These are phyloP conservation scores for Aleiodes leptofemur DNA, from an alignment of 2,888 invertebrate species.

Conservation along the genomic window DNA sequence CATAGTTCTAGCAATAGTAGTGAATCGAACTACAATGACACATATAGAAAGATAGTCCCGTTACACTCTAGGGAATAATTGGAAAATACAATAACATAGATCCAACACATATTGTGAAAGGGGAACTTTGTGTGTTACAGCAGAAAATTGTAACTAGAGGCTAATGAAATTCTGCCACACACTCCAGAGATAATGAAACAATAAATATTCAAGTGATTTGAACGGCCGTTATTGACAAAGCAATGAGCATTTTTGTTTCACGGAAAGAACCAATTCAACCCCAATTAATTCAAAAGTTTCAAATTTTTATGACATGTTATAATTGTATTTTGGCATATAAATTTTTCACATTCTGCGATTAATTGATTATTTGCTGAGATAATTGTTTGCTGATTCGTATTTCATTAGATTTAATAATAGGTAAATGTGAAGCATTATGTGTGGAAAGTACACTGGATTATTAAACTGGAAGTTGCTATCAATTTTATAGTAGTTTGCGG, in stretches of 20 bases:
- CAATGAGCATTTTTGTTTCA: neutral
- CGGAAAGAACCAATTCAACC: neutral
- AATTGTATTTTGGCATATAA: neutral
- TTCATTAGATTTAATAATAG: conserved; percentile 13
- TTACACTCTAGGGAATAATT: conserved; percentile 18
- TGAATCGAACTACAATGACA: neutral
- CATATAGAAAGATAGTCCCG: neutral
- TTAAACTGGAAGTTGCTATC: conserved; percentile 65
- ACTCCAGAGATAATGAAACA: conserved; percentile 6
- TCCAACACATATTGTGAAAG: neutral
- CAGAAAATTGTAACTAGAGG: conserved; percentile 1
- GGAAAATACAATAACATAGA: conserved; percentile 9
- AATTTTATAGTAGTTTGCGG: conserved; percentile 70
- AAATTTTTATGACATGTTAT: neutral
- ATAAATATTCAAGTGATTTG: conserved; percentile 12
- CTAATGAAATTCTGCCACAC: conserved; percentile 11
- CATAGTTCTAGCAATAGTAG: neutral
- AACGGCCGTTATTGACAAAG: neutral
- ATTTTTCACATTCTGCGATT: neutral
- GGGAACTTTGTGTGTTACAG: neutral
- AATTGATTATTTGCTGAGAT: conserved; percentile 25
- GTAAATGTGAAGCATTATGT: conserved; percentile 15
- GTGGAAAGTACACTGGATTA: conserved; percentile 55
- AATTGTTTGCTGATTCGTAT: neutral
- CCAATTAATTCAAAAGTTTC: neutral